phyloP scores from a whole-genome alignment of 1,140 invertebrate genomes.

The Apis florea region DNA sequence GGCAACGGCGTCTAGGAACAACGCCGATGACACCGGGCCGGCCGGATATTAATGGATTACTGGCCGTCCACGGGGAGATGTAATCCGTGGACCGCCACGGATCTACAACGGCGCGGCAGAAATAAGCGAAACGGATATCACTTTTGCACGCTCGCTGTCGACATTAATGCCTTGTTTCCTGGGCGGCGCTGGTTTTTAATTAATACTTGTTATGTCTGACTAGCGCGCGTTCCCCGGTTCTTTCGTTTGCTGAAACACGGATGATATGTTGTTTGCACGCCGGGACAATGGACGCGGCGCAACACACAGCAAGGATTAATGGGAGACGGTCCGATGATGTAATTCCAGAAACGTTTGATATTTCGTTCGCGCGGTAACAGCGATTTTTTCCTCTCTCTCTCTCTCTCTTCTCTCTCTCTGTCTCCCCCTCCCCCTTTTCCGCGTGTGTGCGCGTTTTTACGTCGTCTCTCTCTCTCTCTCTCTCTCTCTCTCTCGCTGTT shows the following conservation, averaged over 20 bases:
- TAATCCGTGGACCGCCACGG: slow-evolving; percentile 47
- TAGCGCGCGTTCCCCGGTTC: slow-evolving; percentile 37
- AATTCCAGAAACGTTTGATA: slow-evolving; percentile 48
- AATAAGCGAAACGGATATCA: slow-evolving; percentile 45
- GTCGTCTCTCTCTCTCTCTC: not conserved
- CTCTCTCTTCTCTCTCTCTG: not conserved
- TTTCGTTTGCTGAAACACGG: slow-evolving; percentile 41
- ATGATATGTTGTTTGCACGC: slow-evolving; percentile 51
- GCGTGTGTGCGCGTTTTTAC: no score
- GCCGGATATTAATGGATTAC: slow-evolving; percentile 47
- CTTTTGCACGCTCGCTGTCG: slow-evolving; percentile 16
- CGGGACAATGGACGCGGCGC: slow-evolving; percentile 41
- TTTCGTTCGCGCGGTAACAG: slow-evolving; percentile 31
- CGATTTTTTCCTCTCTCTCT: slow-evolving; percentile 6
- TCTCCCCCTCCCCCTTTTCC: not conserved
- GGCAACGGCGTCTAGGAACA: not conserved
- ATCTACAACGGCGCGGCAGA: slow-evolving; percentile 10
- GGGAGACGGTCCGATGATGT: slow-evolving; percentile 46
- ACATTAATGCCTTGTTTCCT: slow-evolving; percentile 49
- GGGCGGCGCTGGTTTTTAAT: slow-evolving; percentile 52
- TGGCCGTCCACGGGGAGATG: slow-evolving; percentile 17
- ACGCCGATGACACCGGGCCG: not conserved
- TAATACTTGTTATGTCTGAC: slow-evolving; percentile 35
- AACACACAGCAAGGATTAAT: slow-evolving; percentile 43
- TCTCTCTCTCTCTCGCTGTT: not conserved